Evolutionary conservation across 2,888 invertebrate species (phyloP).

Genomic region (Adelphocoris suturalis): DNA sequence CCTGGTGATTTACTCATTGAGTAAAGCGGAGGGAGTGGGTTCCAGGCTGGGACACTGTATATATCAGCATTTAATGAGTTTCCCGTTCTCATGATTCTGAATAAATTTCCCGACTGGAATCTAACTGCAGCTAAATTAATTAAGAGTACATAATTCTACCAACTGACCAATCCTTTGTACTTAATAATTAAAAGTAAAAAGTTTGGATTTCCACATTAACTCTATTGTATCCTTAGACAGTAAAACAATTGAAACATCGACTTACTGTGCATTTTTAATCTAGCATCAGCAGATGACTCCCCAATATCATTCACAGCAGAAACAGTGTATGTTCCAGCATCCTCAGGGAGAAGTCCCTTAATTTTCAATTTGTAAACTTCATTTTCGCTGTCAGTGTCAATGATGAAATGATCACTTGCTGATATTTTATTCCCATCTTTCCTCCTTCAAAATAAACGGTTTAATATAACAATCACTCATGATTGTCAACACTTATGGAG

Average conservation of each 20-base stretch:
- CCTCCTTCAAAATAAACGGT: slow-evolving; percentile 66
- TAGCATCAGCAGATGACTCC: slow-evolving; percentile 85
- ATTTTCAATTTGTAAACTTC: slow-evolving; percentile 86
- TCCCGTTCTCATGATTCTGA: too few relatives aligned
- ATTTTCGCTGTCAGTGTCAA: slow-evolving; percentile 82
- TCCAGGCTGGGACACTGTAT: too few relatives aligned
- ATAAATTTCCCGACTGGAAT: too few relatives aligned
- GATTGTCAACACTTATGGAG: neutral
- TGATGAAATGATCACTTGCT: slow-evolving; percentile 81
- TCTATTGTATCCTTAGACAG: too few relatives aligned
- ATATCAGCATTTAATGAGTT: too few relatives aligned
- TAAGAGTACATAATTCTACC: too few relatives aligned
- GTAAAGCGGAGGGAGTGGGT: too few relatives aligned
- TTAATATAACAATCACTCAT: neutral
- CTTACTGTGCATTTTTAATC: slow-evolving; percentile 87
- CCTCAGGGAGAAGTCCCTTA: slow-evolving; percentile 85
- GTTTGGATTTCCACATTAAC: too few relatives aligned
- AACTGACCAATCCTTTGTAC: too few relatives aligned
- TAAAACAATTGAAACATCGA: neutral
- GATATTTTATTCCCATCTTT: slow-evolving; percentile 78
- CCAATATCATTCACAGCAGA: slow-evolving; percentile 89
- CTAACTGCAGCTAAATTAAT: too few relatives aligned
- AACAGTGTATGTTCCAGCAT: slow-evolving; percentile 89
- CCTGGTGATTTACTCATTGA: too few relatives aligned
- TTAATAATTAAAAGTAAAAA: too few relatives aligned